phyloP scores from a whole-genome alignment of 2,797 vertebrate species.

The Channa striata region DNA sequence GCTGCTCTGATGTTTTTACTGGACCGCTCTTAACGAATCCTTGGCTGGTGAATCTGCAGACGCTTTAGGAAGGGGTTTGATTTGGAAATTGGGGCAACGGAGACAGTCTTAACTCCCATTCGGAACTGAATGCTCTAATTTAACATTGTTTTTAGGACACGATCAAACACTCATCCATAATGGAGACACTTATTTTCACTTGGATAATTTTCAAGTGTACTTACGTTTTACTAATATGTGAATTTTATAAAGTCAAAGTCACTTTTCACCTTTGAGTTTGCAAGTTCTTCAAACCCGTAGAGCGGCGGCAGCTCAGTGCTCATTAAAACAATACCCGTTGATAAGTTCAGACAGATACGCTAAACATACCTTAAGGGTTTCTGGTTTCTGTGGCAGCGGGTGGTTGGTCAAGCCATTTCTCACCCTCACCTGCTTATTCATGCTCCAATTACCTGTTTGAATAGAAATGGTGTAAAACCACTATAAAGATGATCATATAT shows the following conservation, averaged over 20 bases:
- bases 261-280: slow-evolving; percentile 25
- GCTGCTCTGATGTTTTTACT: slow-evolving; percentile 49
- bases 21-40: slow-evolving; percentile 51
- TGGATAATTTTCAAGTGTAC: not conserved
- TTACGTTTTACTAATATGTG: not conserved
- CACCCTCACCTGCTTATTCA: slow-evolving; percentile 25
- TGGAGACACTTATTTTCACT: slow-evolving; percentile 3
- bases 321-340: slow-evolving; percentile 59
- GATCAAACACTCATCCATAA: not conserved
- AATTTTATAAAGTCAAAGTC: slow-evolving; percentile 2
- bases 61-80: slow-evolving; percentile 40
- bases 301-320: not conserved
- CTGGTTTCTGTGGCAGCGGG: slow-evolving; percentile 29
- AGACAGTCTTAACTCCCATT: slow-evolving; percentile 19
- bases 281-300: slow-evolving; percentile 18
- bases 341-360: slow-evolving; percentile 29
- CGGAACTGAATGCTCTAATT: not conserved
- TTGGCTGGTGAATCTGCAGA: slow-evolving; percentile 56
- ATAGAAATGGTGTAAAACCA: not conserved
- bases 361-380: slow-evolving; percentile 13
- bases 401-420: slow-evolving; percentile 22
- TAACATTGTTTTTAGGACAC: not conserved
- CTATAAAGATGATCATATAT: not conserved
- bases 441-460: slow-evolving; percentile 11
- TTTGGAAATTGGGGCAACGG: slow-evolving; percentile 40